phyloP scores from a whole-genome alignment of 2,797 vertebrate species.

The Sebastolobus altivelis region DNA sequence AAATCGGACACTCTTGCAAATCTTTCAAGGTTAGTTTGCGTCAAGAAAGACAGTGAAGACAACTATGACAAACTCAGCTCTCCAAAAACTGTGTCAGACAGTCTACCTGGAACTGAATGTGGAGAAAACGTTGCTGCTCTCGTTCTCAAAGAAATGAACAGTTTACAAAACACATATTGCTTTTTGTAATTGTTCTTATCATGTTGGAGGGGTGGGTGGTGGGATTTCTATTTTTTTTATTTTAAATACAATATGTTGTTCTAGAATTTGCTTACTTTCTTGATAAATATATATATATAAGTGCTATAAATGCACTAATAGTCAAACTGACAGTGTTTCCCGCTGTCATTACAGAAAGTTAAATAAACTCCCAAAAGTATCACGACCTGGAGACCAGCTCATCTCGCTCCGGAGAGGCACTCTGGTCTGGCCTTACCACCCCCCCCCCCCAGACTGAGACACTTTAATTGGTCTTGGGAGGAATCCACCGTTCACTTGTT shows the following conservation, averaged over 20 bases:
- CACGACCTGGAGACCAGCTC: constrained; percentile 37
- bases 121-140: background rate
- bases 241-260: background rate
- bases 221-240: too few relatives aligned
- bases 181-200: background rate
- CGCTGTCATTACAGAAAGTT: background rate
- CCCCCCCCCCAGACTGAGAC: constrained; percentile 35
- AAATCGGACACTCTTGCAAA: background rate
- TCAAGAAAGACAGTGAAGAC: too few relatives aligned
- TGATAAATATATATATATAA: background rate
- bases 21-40: too few relatives aligned
- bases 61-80: too few relatives aligned
- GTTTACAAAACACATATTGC: background rate
- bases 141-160: background rate
- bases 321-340: constrained; percentile 15
- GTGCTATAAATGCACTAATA: background rate
- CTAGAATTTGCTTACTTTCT: background rate
- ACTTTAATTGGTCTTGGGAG: constrained; percentile 66
- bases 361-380: constrained; percentile 27
- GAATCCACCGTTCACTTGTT: constrained; percentile 51
- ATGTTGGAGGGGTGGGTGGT: too few relatives aligned
- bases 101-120: background rate
- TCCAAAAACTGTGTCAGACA: too few relatives aligned
- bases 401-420: constrained; percentile 27
- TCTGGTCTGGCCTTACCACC: constrained; percentile 25